Conservation (phyloP, 2,113 vertebrate species). For the Lepus americanus region DNA sequence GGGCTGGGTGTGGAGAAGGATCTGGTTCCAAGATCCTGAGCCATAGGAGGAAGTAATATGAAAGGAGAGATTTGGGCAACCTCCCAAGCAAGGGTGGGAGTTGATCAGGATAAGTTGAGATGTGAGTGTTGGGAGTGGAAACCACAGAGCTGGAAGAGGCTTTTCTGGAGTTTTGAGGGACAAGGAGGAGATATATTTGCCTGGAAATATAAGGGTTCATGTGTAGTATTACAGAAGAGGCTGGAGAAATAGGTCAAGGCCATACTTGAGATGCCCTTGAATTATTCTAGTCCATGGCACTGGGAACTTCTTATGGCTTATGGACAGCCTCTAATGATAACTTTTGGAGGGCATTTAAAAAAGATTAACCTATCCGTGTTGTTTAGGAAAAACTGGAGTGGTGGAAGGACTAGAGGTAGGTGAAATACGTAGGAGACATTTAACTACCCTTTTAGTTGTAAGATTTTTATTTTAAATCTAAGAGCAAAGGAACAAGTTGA, state of each 20-base stretch:
- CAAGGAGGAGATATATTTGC: neutral
- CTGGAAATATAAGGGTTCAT: neutral
- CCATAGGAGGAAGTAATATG: neutral
- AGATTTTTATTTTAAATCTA: neutral
- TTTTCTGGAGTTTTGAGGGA: neutral
- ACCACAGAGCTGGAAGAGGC: neutral
- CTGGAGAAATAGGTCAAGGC: neutral
- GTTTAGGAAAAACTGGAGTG: neutral
- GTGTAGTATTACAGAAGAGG: neutral
- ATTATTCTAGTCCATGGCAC: neutral
- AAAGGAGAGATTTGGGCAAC: neutral
- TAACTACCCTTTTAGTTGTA: constrained; percentile 18
- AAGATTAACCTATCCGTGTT: neutral
- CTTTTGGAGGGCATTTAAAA: neutral
- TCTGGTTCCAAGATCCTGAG: neutral
- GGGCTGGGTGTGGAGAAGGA: neutral
- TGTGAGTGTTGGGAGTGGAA: neutral
- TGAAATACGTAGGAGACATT: constrained; percentile 6
- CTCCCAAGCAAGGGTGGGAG: neutral
- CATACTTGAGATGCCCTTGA: neutral
- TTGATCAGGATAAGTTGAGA: neutral
- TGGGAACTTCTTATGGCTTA: neutral
- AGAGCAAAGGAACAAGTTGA: constrained; percentile 27
- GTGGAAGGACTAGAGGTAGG: neutral
- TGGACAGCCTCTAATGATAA: neutral